phyloP scores from a whole-genome alignment of 2,113 vertebrate species.

The Acrocephalus kingi region DNA sequence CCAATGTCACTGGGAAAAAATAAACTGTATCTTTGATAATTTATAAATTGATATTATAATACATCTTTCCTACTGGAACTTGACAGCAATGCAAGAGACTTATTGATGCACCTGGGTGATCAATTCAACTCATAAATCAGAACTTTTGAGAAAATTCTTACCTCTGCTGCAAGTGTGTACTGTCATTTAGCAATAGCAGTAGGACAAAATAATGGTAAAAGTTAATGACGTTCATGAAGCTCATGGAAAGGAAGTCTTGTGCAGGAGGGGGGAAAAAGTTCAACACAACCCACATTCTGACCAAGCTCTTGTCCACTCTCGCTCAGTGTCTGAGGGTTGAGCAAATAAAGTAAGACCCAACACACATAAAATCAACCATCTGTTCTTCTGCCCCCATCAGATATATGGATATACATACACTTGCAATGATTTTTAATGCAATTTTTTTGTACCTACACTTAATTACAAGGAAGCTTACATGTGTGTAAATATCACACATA shows the following conservation, averaged over 20 bases:
- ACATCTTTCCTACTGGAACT: background rate
- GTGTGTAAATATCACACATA: background rate
- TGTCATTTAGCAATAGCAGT: background rate
- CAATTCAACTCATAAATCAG: background rate
- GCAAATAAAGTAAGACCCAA: background rate
- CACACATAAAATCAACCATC: background rate
- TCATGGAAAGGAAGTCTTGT: background rate
- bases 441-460: background rate
- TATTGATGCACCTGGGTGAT: background rate
- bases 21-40: background rate
- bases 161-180: background rate
- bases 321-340: background rate
- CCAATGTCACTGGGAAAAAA: background rate
- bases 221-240: background rate
- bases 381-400: background rate
- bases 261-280: rapidly evolving
- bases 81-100: background rate
- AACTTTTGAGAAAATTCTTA: background rate
- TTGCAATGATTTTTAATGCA: background rate
- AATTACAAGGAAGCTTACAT: background rate
- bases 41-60: background rate
- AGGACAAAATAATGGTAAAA: background rate
- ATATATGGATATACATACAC: background rate
- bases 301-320: background rate
- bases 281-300: background rate